phyloP scores from a whole-genome alignment of 2,113 vertebrate species.

The Chloropsis hardwickii region DNA sequence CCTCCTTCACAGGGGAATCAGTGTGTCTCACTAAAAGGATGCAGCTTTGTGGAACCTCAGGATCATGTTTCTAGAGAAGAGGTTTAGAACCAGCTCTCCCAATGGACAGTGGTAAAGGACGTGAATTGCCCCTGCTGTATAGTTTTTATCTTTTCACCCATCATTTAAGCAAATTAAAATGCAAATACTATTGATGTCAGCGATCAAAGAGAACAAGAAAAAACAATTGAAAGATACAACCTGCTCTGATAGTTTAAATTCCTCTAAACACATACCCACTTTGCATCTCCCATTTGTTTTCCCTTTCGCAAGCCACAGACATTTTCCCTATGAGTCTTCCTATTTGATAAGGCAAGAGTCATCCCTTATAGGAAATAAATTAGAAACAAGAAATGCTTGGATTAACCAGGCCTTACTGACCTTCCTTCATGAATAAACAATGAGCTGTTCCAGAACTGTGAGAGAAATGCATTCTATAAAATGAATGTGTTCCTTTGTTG shows the following conservation, averaged over 20 bases:
- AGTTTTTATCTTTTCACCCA: neutral
- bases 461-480: conserved; percentile 15
- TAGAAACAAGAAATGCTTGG: neutral
- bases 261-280: neutral
- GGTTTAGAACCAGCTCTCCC: neutral
- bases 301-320: neutral
- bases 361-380: neutral
- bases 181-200: neutral
- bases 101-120: neutral
- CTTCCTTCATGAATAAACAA: conserved; percentile 40
- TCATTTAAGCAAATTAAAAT: neutral
- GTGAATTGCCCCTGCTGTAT: accelerated
- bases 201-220: neutral
- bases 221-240: neutral
- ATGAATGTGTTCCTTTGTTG: conserved; percentile 15
- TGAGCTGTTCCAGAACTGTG: conserved; percentile 11
- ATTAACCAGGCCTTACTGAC: conserved; percentile 3
- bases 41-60: neutral
- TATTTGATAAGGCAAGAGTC: neutral
- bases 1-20: neutral
- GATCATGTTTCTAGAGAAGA: neutral
- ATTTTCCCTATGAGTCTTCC: neutral
- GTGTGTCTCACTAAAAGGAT: accelerated
- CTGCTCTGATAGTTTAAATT: neutral
- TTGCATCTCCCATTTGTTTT: neutral